Base-by-base conservation (phyloP, 2,797 vertebrate species). In the Eupleurogrammus muticus region DNA sequence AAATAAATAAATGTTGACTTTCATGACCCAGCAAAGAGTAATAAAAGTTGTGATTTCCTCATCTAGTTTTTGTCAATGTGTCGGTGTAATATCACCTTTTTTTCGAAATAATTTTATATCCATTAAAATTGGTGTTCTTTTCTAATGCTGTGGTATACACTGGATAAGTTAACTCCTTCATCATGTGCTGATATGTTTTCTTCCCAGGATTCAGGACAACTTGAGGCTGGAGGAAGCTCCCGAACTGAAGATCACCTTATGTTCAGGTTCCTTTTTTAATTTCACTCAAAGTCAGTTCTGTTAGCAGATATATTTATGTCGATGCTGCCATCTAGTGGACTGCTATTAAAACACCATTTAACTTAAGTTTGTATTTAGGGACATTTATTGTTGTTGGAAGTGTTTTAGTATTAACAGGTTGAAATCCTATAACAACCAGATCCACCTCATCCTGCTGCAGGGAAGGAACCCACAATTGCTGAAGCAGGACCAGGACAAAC, bases 251-350 rank as follows among this genome's bases (percentile, higher is more conserved):
- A 46, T 35, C 9, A 63, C 14, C 11, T 36, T 17, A 5, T 46
- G 35, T 2, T 19, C 17, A 5, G 13, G 36, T 36, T 14, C 13
- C 12, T 14, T 38, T 38, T 38, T 38, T 38, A 10, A 38, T 38
- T 38, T 38, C 36, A 13, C 36, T 38, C 19, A 23, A 4, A 16
- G 3, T 24, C 16, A 13, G 16, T 23, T 49, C 23, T 42, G 3
- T 14, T n/a, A 16, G 11, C 1, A 21, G 23, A 9, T 35, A 10
- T 58, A 9, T 32, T 46, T 59, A 9, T 24, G 44, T 28, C 28
- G 51, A 16, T 75, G 53, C 66, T 75, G 73, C 66, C 73, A 64
- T 47, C 73, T 69, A 75, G 59, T 58, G 72, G 72, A 20, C 4
- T n/a, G 16, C 6, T 47, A 5, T 28, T 42, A 20, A 56, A 52